Percentiles rank a stretch among this genome's conserved stretches.
Evolutionary conservation across 2,797 vertebrate genomes (phyloP).

Genomic region (Falco berigora): DNA sequence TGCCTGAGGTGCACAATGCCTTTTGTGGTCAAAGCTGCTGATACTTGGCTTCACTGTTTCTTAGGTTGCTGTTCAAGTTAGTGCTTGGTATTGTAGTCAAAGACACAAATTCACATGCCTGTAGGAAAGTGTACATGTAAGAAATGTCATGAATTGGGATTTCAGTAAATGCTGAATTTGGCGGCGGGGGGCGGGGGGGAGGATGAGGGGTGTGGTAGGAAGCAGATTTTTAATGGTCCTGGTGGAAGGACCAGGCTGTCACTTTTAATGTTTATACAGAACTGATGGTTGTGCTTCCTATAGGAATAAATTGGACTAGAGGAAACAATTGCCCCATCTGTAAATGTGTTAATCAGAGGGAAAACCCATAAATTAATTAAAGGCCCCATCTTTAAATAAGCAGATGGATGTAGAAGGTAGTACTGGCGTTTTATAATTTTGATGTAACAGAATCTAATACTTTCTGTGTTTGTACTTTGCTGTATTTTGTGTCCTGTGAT

Average conservation of each 20-base stretch:
- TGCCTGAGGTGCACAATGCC: neutral
- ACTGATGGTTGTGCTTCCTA: neutral
- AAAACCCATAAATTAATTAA: neutral
- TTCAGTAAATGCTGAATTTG: neutral
- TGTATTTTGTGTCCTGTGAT: neutral
- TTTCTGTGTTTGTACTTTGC: neutral
- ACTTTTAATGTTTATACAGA: neutral
- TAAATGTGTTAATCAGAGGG: no score
- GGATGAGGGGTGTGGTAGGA: neutral
- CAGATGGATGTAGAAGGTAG: neutral
- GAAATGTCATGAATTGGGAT: neutral
- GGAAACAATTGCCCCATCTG: neutral
- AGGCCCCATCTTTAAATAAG: neutral
- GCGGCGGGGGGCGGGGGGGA: no score
- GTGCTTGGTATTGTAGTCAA: neutral
- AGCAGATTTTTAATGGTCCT: neutral
- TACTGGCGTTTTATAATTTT: neutral
- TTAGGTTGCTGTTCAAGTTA: neutral
- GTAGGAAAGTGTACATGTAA: neutral
- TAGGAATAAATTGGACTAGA: neutral
- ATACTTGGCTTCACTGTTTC: neutral
- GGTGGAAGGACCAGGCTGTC: neutral
- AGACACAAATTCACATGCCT: neutral
- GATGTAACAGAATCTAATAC: neutral
- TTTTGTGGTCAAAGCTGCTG: neutral